Evolutionary conservation across 2,888 invertebrate species (phyloP), one percentile per base, ranked within the genome.

Genomic region (Neria commutata): DNA sequence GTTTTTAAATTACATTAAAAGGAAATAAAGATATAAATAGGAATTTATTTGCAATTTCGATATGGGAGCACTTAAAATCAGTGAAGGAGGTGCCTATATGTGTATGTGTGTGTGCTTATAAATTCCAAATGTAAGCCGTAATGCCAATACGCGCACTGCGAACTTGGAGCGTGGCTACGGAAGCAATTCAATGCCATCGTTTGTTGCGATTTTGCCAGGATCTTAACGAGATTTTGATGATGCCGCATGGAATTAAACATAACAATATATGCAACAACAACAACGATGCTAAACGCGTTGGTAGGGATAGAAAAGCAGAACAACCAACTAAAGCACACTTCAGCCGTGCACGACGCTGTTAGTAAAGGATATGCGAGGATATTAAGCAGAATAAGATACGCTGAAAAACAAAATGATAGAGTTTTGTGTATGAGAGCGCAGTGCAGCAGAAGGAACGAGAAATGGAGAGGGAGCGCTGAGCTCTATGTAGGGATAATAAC

Each of bases 191-290:
- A 16, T 40, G 47, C 2, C 54, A 29, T 61, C 58, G 50, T 65
- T 66, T 58, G 63, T 64, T 63, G 55, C 51, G 58, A 65, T 63
- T n/a, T 70, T 66, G 61, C 58, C 42, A 49, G 61, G 54, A 65
- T 58, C 67, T 69, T 73, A 74, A 74, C 72, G 74, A 74, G 72
- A 67, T 67, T 73, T 72, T 73, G 71, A 73, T 73, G 74, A 73
- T 67, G 71, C 70, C 68, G 66, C 69, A 64, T 68, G 65, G 69
- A 69, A 66, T 69, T 68, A 66, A 69, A 62, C 56, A 65, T 61
- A 62, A 65, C 65, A 62, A 60, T 67, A 26, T 57, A 40, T 49
- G 34, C 47, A 53, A 50, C 16, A 47, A 47, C 47, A 54, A 54
- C 54, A 34, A 34, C 42, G 47, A n/a, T n/a, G n/a, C n/a, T n/a